Base-by-base conservation (phyloP, 37 sponge, comb jelly and placozoan genomes). In the Amphimedon queenslandica region DNA sequence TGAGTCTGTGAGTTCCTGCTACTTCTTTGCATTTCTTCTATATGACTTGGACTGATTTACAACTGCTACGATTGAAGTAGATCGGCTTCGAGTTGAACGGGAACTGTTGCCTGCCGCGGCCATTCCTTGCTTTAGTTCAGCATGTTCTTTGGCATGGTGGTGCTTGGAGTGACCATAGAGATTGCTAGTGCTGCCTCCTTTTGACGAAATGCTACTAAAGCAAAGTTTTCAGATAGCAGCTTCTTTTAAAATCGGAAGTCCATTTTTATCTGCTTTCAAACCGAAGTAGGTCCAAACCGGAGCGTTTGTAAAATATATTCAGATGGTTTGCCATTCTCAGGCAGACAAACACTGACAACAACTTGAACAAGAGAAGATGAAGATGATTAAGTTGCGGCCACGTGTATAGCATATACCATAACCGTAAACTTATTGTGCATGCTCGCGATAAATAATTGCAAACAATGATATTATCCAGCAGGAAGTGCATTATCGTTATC, bases 101-200 rank as follows among this genome's bases (percentile, higher is more conserved):
- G 61, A 60, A 11, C 27, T n/a, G 5, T 25, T 11, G 5, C 21
- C 28, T 6, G 8, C 21, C 5, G 21, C 21, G 21, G 61, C 61
- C 28, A 6, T n/a, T 25, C 27, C 27, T 11, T 47, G 13, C 53
- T 47, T 47, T 47, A 60, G 24, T n/a, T 60, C 61, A 25, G 23
- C 28, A 60, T 60, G 28, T 25, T 60, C 21, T 11, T 25, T 5
- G 27, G 61, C 13, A 60, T 60, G 61, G 21, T 60, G 18, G 23
- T 6, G 5, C 27, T n/a, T 60, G 5, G 21, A 53, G 40, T 77
- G 78, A 23, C 66, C 6, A 20, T 70, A 6, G 18, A 79, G 64
- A 58, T 71, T 79, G 32, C 63, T 70, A 31, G 80, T 79, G 36
- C 61, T 79, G 13, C 80, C 80, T 16, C 63, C 40, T 24, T 57